These are phyloP conservation scores for Plagodis dolabraria DNA, from an alignment of 2,888 invertebrate genomes.

Conservation along the genomic window DNA sequence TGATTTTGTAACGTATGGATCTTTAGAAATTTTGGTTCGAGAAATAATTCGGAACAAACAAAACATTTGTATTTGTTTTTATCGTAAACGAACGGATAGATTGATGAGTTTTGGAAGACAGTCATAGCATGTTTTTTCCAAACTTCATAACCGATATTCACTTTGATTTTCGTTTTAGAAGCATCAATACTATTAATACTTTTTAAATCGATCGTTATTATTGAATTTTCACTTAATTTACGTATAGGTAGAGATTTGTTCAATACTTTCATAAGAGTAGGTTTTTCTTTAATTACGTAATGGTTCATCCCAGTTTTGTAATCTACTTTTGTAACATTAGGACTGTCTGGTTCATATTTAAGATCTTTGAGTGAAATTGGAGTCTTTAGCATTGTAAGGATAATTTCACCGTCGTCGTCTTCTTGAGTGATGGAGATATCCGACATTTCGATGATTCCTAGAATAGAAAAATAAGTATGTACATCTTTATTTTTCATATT, in stretches of 20 bases:
- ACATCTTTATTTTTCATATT: neutral
- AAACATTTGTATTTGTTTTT: conserved; percentile 69
- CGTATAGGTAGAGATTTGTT: conserved; percentile 60
- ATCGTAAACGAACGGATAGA: conserved; percentile 67
- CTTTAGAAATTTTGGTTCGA: conserved; percentile 54
- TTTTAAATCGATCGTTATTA: conserved; percentile 50
- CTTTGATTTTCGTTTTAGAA: conserved; percentile 31
- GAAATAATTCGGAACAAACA: conserved; percentile 55
- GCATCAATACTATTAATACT: conserved; percentile 43
- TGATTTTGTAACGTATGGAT: conserved; percentile 53
- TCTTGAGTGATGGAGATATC: conserved; percentile 54
- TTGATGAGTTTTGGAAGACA: conserved; percentile 62
- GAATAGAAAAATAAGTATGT: conserved; percentile 52
- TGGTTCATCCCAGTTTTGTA: conserved; percentile 10
- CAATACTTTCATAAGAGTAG: conserved; percentile 41
- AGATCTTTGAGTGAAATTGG: conserved; percentile 59
- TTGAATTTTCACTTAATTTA: conserved; percentile 39
- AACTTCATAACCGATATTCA: conserved; percentile 33
- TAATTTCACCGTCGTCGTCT: conserved; percentile 58
- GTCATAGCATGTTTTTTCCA: conserved; percentile 64
- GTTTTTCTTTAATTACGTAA: conserved; percentile 12
- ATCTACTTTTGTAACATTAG: conserved; percentile 19
- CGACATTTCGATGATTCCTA: conserved; percentile 65
- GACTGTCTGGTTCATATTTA: conserved; percentile 43
- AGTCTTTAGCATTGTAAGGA: conserved; percentile 55